phyloP scores from a whole-genome alignment of 2,113 vertebrate species.

The Gymnobelideus leadbeateri region DNA sequence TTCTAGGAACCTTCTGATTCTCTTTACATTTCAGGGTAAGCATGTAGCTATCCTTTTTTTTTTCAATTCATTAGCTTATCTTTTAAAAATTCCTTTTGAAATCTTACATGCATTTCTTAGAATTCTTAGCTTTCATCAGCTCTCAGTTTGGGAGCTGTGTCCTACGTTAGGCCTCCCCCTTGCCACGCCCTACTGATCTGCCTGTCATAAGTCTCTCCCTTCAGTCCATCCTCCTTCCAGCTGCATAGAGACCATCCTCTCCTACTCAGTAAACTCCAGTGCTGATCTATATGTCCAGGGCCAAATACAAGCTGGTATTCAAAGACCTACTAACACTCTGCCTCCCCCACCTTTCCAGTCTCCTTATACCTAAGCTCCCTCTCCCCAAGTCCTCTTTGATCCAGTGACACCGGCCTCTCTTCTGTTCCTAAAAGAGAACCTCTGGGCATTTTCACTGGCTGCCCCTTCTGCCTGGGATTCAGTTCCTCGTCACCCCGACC shows the following conservation, averaged over 20 bases:
- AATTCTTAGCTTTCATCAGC: neutral
- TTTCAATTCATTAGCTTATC: neutral
- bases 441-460: neutral
- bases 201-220: neutral
- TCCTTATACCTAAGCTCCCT: neutral
- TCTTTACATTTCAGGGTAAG: neutral
- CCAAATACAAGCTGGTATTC: neutral
- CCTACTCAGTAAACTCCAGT: neutral
- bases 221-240: neutral
- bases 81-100: neutral
- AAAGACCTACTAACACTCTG: neutral
- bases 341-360: neutral
- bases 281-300: neutral
- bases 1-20: neutral
- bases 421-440: neutral
- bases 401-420: neutral
- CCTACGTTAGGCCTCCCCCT: neutral
- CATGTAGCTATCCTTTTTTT: neutral
- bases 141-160: neutral
- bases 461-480: neutral
- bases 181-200: neutral
- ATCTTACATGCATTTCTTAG: neutral
- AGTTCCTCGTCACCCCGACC: neutral
- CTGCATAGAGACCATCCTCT: neutral
- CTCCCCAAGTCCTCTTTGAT: neutral